Conservation (phyloP, 2,888 invertebrate species). For the Matsumyia berberina region DNA sequence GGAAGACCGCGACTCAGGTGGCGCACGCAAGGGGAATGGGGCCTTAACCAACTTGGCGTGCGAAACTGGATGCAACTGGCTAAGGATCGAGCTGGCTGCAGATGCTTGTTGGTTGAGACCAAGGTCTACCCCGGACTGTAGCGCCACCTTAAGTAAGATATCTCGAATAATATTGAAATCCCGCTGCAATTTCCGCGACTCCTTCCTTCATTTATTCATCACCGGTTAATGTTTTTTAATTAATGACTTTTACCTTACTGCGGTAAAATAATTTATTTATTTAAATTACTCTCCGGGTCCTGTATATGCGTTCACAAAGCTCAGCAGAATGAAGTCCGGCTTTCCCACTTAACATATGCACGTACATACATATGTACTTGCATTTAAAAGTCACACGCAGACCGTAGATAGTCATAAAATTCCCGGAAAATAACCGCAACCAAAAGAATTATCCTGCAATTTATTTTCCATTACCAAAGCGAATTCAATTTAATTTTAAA, state of each 20-base stretch:
- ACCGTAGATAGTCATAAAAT: conserved; percentile 5
- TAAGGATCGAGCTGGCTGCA: no score
- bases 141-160: no score
- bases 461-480: conserved; percentile 26
- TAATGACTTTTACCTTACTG: not conserved
- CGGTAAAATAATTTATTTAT: conserved; percentile 4
- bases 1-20: no score
- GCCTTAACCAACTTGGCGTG: no score
- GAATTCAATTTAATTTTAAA: conserved; percentile 34
- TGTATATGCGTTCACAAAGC: not conserved
- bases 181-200: no score
- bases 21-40: no score
- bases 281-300: not conserved
- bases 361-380: no score
- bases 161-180: no score
- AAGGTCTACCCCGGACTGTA: no score
- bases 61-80: no score
- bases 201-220: not conserved
- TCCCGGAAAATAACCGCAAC: not conserved
- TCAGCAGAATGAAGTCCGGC: not conserved
- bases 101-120: no score
- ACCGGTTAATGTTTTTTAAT: not conserved
- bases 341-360: not conserved
- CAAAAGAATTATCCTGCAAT: conserved; percentile 18
- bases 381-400: not conserved